Evolutionary conservation across 2,888 invertebrate genomes (phyloP).

Genomic region (Rhingia rostrata): DNA sequence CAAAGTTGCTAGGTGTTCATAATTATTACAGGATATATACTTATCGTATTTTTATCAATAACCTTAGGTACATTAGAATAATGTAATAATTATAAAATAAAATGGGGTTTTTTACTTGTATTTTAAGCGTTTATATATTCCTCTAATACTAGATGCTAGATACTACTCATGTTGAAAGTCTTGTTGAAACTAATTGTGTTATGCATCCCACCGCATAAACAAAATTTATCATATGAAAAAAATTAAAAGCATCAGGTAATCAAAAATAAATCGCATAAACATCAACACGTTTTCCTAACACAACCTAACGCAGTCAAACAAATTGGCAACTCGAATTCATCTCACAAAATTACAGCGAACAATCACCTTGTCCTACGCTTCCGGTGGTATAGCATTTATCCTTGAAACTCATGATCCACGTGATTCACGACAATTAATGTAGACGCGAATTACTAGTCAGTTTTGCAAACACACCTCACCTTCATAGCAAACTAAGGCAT

Average conservation of each 20-base stretch:
- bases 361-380: slow-evolving; percentile 21
- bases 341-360: background rate
- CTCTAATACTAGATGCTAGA: too few species aligned
- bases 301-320: background rate
- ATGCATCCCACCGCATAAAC: too few species aligned
- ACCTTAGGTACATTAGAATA: too few species aligned
- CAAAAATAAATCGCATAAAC: too few species aligned
- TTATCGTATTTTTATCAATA: too few species aligned
- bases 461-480: slow-evolving; percentile 42
- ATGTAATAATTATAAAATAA: too few species aligned
- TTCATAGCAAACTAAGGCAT: slow-evolving; percentile 19
- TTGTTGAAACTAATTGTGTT: too few species aligned
- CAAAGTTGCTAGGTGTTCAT: too few species aligned
- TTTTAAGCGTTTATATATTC: too few species aligned
- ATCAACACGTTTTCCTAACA: background rate
- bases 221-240: background rate
- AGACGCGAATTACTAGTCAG: slow-evolving; percentile 6
- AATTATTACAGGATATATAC: too few species aligned
- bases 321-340: background rate
- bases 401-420: slow-evolving; percentile 6
- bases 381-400: slow-evolving; percentile 9
- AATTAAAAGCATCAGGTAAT: background rate
- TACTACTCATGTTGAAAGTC: too few species aligned
- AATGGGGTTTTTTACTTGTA: too few species aligned
- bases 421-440: slow-evolving; percentile 36